Conservation (phyloP, 2,888 invertebrate genomes). For the Gnatocerus cornutus region DNA sequence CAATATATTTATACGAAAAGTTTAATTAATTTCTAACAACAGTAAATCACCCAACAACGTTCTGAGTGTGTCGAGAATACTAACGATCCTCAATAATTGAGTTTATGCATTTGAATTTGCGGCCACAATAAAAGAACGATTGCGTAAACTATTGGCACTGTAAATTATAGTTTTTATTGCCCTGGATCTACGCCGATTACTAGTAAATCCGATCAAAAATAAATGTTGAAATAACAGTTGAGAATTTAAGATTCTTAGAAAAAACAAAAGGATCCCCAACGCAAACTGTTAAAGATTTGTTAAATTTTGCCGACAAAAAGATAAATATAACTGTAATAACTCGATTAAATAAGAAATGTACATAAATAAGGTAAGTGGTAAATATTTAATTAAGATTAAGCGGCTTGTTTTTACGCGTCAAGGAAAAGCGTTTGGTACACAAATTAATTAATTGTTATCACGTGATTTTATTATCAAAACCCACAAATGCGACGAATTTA, state of each 20-base stretch:
- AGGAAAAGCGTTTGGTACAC: too few relatives aligned
- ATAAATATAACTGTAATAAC: background rate
- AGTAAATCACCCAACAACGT: background rate
- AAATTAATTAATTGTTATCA: too few relatives aligned
- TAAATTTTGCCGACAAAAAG: background rate
- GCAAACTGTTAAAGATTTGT: background rate
- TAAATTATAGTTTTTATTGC: constrained; percentile 23
- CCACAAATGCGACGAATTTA: too few relatives aligned
- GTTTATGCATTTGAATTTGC: background rate
- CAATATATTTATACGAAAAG: constrained; percentile 3
- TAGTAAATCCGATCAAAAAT: constrained; percentile 8
- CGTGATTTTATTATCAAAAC: too few relatives aligned
- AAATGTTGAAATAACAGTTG: background rate
- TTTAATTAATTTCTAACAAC: background rate
- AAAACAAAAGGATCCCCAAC: background rate
- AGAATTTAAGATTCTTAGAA: constrained; percentile 1
- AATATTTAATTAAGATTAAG: too few relatives aligned
- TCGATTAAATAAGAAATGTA: background rate
- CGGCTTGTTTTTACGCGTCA: too few relatives aligned
- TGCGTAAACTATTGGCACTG: constrained; percentile 21
- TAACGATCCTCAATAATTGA: background rate
- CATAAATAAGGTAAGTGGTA: background rate
- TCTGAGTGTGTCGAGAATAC: background rate
- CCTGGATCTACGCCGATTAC: constrained; percentile 1
- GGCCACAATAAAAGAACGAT: constrained; percentile 8